Conservation (phyloP, 2,797 vertebrate species). For the Hemitrygon akajei region DNA sequence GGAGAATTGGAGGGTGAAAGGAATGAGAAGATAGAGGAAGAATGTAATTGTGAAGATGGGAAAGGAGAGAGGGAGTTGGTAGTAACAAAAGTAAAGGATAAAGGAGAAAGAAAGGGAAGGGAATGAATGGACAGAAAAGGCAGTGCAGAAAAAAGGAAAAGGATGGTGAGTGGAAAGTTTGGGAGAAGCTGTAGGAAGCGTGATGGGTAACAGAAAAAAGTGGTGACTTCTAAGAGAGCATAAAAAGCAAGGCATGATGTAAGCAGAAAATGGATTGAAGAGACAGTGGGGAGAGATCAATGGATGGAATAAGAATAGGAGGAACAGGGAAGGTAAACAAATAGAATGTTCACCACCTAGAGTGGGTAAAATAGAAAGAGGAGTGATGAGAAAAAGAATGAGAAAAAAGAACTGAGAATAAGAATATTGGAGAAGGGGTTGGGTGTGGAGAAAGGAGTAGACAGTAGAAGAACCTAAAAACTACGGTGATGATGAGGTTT, state of each 20-base stretch:
- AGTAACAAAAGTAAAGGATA: too few species aligned
- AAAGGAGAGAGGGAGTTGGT: too few species aligned
- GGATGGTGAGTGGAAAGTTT: too few species aligned
- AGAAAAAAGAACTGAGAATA: not conserved
- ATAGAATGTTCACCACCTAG: too few species aligned
- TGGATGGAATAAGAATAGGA: too few species aligned
- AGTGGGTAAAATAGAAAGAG: not conserved
- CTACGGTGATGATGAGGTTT: too few species aligned
- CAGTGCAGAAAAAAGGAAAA: not conserved
- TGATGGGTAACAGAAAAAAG: not conserved
- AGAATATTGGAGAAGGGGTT: not conserved
- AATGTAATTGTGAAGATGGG: too few species aligned
- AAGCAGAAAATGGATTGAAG: not conserved
- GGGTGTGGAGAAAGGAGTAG: not conserved
- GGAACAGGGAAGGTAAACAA: not conserved
- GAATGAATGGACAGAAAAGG: not conserved
- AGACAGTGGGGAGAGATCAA: not conserved
- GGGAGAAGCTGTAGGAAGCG: not conserved
- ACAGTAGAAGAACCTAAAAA: not conserved
- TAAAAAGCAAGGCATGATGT: not conserved
- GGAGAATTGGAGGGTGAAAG: not conserved
- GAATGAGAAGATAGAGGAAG: not conserved
- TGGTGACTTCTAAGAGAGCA: not conserved
- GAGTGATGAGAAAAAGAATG: not conserved
- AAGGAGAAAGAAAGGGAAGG: not conserved